Base-by-base conservation (phyloP, 2,113 vertebrate species). In the Heliornis fulica region DNA sequence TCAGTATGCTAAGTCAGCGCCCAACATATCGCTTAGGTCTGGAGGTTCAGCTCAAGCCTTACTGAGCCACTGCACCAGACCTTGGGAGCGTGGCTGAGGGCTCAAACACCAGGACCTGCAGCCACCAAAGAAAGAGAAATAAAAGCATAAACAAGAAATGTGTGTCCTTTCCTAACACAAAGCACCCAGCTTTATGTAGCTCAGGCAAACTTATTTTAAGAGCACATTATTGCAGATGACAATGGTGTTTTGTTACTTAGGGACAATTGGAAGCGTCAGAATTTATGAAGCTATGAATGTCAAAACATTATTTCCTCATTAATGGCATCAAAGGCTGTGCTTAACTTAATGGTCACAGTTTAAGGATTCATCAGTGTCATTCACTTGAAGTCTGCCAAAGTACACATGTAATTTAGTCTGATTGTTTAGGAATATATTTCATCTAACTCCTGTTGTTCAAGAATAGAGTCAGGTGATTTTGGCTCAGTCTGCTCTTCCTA, bases 221-320 rank as follows among this genome's bases (percentile, higher is more conserved):
- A 76, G 51, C 19, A 17, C 4, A 6, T 89, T 87, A 94, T 3
- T 87, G 93, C 63, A 84, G 54, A 34, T 57, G 89, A 89, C 83
- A 96, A n/a, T 2, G 2, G 61, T 40, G 60, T 31, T 83, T 77
- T 91, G 25, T 79, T 51, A 56, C 61, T 87, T 6, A 4, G 92
- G 61, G 57, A 85, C 75, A 96, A 85, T 11, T 79, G 46, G 29
- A 75, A 76, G 65, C 54, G 57, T 74, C 94, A 97, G 78, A 64
- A 80, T 83, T 85, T 79, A 61, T 51, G 83, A 94, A 89, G 77
- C 45, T 60, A 51, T 7, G 53, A 77, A 82, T 5, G 46, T 79
- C 87, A 93, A 93, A 88, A 85, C 82, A 79, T 87, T 74, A 74
- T 90, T 95, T 92, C 79, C 89, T 95, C 69, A 83, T 85, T 96